Evolutionary conservation across 2,888 invertebrate species (phyloP).

Genomic region (Nyleta sp.): DNA sequence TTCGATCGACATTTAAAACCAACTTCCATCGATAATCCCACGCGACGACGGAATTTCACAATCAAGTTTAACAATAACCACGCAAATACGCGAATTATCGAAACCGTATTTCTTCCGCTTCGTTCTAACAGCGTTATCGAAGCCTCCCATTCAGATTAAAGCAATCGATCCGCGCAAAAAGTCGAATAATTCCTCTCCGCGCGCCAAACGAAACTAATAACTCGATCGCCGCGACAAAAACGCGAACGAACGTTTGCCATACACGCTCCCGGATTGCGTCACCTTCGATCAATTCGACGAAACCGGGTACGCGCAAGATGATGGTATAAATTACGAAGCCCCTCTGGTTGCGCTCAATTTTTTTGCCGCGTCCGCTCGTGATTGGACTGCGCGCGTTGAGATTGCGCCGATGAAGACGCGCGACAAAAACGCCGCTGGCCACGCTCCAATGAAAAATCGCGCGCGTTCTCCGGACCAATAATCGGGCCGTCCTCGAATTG

Average conservation of each 20-base stretch:
- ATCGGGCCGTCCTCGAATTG: conserved; percentile 45
- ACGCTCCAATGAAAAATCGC: conserved; percentile 44
- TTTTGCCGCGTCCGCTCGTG: conserved; percentile 1
- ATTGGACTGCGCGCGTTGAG: conserved; percentile 26
- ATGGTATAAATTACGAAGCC: conserved; percentile 16
- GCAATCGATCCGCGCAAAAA: conserved; percentile 11
- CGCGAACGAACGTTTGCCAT: background rate
- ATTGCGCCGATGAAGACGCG: conserved; percentile 33
- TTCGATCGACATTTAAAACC: too few species aligned
- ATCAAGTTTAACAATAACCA: conserved; percentile 8
- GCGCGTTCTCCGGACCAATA: conserved; percentile 30
- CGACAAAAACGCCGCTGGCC: conserved; percentile 22
- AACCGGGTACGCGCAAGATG: conserved; percentile 1
- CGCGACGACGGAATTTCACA: background rate
- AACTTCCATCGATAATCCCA: too few species aligned
- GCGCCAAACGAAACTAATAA: too few species aligned
- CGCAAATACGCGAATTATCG: conserved; percentile 3
- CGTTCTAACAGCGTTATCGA: conserved; percentile 31
- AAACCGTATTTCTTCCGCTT: conserved; percentile 33
- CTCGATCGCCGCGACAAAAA: too few species aligned
- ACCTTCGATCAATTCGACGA: conserved; percentile 15
- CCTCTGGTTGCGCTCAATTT: conserved; percentile 10
- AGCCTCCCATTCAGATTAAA: conserved; percentile 19
- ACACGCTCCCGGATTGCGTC: too few species aligned
- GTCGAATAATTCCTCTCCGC: too few species aligned